These are phyloP conservation scores for Phymastichus coffea DNA, from an alignment of 1,140 invertebrate genomes.

Conservation along the genomic window DNA sequence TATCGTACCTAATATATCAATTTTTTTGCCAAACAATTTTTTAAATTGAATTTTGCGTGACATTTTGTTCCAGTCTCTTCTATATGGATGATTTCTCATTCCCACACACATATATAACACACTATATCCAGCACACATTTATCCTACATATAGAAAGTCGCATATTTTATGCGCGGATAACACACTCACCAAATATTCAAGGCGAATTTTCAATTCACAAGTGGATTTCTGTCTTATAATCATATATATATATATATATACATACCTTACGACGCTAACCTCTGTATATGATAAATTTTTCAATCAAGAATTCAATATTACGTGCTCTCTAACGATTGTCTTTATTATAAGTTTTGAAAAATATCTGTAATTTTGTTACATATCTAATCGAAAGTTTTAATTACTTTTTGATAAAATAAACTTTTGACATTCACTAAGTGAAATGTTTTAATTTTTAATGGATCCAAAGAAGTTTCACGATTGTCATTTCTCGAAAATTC, in stretches of 20 bases:
- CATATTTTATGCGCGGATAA: not conserved
- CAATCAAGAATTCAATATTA: too few species aligned
- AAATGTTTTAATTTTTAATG: too few species aligned
- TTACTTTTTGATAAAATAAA: too few species aligned
- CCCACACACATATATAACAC: not conserved
- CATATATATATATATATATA: conserved; percentile 19
- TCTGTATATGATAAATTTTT: conserved; percentile 12
- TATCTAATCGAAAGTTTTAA: too few species aligned
- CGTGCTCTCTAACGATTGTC: too few species aligned
- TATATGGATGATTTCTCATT: conserved; percentile 6
- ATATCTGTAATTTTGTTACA: too few species aligned
- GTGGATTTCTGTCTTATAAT: not conserved
- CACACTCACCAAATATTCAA: not conserved
- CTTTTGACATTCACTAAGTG: too few species aligned
- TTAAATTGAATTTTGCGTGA: conserved; percentile 14
- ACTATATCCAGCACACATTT: not conserved
- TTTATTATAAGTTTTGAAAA: too few species aligned
- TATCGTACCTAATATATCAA: too few species aligned
- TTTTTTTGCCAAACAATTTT: not conserved
- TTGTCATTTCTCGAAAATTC: too few species aligned
- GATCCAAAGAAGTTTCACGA: too few species aligned
- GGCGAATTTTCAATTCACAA: not conserved
- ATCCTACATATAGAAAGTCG: not conserved
- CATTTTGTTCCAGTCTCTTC: conserved; percentile 19
- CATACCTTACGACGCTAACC: conserved; percentile 18